Percentiles rank a stretch among this genome's conserved stretches.
Conservation (phyloP, 2,797 vertebrate genomes). For the Gambelia wislizenii region DNA sequence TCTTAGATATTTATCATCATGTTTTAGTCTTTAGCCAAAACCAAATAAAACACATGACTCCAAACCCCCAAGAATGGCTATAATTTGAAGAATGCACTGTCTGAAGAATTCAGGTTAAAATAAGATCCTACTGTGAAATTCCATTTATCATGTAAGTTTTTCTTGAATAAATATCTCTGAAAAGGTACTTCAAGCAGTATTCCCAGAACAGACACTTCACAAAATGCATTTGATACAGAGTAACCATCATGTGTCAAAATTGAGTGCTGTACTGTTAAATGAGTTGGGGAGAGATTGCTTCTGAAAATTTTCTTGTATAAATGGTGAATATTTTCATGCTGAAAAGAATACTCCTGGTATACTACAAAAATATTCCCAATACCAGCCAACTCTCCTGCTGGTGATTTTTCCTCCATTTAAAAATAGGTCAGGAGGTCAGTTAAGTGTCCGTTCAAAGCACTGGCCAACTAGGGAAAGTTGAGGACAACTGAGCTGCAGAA, state of each 20-base stretch:
- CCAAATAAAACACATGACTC: not conserved
- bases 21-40: conserved; percentile 25
- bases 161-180: conserved; percentile 48
- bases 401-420: conserved; percentile 33
- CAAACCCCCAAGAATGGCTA: not conserved
- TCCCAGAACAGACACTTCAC: conserved; percentile 57
- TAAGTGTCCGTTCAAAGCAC: conserved; percentile 55
- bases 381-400: conserved; percentile 61
- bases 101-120: conserved; percentile 51
- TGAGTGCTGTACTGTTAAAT: conserved; percentile 61
- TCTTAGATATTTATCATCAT: conserved; percentile 43
- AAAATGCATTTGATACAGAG: conserved; percentile 66
- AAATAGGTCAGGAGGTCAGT: conserved; percentile 51
- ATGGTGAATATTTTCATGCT: not conserved
- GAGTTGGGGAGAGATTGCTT: conserved; percentile 4
- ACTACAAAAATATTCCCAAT: not conserved
- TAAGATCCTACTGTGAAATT: conserved; percentile 48
- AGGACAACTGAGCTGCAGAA: conserved; percentile 34
- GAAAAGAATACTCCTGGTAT: not conserved
- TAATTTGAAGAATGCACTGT: conserved; percentile 49
- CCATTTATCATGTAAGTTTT: conserved; percentile 54
- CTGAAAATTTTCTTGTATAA: not conserved
- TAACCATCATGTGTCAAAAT: conserved; percentile 55
- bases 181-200: conserved; percentile 52
- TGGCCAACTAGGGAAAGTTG: conserved; percentile 49